These are phyloP conservation scores for Zapornia atra DNA, from an alignment of 2,113 vertebrate species.

Conservation along the genomic window DNA sequence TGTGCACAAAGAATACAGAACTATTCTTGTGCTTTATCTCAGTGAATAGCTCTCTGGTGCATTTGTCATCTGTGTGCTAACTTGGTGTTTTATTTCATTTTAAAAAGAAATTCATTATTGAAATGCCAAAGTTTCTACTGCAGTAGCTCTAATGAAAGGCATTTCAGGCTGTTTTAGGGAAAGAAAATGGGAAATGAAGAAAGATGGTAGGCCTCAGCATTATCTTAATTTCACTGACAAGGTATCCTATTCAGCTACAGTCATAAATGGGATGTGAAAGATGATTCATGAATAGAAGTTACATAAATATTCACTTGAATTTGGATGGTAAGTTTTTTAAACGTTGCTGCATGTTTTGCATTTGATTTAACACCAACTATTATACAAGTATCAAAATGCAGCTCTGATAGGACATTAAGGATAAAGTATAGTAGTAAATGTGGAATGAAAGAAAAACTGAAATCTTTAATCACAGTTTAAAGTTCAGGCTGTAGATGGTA, in stretches of 20 bases:
- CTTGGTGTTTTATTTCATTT: neutral
- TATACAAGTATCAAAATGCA: neutral
- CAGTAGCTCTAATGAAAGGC: neutral
- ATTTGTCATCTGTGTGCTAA: neutral
- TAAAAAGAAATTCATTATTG: neutral
- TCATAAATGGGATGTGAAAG: constrained; percentile 31
- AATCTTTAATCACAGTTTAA: constrained; percentile 15
- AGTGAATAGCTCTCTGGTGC: neutral
- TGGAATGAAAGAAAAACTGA: neutral
- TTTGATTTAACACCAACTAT: constrained; percentile 22
- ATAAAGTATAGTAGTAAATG: neutral
- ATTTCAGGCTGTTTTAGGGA: neutral
- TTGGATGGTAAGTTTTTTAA: neutral
- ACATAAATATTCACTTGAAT: constrained; percentile 59
- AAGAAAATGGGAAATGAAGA: neutral
- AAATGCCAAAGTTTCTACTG: neutral
- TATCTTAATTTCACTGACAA: constrained; percentile 24
- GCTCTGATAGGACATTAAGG: neutral
- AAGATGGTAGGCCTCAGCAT: neutral
- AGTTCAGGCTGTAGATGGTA: neutral
- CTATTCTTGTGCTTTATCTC: neutral
- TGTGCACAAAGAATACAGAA: neutral
- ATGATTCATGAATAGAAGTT: constrained; percentile 50
- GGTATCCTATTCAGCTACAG: constrained; percentile 25
- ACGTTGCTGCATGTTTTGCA: neutral